Evolutionary conservation across 2,797 vertebrate genomes (phyloP).

Genomic region (Rousettus madagascariensis): DNA sequence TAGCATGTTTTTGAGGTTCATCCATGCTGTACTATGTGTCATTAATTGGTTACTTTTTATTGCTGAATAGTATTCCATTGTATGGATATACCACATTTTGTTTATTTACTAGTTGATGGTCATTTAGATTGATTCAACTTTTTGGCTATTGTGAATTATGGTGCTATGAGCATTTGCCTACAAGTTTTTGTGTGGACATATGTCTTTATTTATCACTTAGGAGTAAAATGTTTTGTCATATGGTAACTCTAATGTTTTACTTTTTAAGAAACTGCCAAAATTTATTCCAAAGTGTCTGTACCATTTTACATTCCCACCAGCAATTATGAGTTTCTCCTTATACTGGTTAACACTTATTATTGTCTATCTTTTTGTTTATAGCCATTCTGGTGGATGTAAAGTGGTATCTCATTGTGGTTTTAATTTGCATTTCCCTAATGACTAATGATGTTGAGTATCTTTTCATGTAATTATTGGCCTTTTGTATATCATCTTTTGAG

Average conservation of each 20-base stretch:
- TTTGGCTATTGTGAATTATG: background rate
- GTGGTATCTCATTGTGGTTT: conserved; percentile 34
- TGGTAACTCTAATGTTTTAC: background rate
- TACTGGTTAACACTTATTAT: background rate
- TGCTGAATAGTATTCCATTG: conserved; percentile 13
- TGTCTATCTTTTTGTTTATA: conserved; percentile 12
- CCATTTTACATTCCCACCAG: conserved; percentile 21
- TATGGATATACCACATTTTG: conserved; percentile 43
- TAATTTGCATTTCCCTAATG: conserved; percentile 44
- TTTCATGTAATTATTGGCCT: conserved; percentile 20
- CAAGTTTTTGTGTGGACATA: conserved; percentile 17
- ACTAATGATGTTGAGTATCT: background rate
- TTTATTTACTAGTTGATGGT: background rate
- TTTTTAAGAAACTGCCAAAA: conserved; percentile 31
- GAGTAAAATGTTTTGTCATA: background rate
- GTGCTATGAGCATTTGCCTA: conserved; percentile 27
- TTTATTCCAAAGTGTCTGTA: conserved; percentile 26
- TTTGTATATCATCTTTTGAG: conserved; percentile 50
- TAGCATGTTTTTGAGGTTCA: conserved; percentile 11
- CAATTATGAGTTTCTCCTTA: conserved; percentile 25
- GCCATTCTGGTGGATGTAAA: conserved; percentile 27
- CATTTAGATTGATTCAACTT: conserved; percentile 42
- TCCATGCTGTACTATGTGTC: background rate
- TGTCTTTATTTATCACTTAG: conserved; percentile 22
- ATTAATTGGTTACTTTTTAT: conserved; percentile 40